Base-by-base conservation (phyloP, 2,888 invertebrate genomes). In the Dasysyrphus albostriatus region DNA sequence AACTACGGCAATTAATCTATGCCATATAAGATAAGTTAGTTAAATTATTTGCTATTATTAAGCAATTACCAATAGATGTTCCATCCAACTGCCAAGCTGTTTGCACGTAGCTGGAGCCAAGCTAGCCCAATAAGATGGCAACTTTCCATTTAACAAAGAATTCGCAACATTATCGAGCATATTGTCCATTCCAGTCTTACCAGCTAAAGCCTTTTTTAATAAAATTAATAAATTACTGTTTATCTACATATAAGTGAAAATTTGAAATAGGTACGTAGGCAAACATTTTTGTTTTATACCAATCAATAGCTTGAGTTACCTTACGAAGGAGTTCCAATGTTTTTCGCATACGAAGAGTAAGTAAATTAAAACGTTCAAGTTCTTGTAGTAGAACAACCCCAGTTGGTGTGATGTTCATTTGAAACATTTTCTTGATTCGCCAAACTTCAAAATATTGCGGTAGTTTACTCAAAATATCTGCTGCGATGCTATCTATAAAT, bases 131-230 rank as follows among this genome's bases (percentile, higher is more conserved):
- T 95, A 95, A 29, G 91, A 91, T 9, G 98, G 98, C 90, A 98
- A 93, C 89, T 95, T 95, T 5, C 98, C 98, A 92, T 98, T 98
- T 93, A 95, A 98, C 89, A 98, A 93, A 12, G 96, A 95, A 91
- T 94, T 94, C 0, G 97, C 95, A 37, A 98, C 96, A 91, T 96
- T 96, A 92, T 98, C 98, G 83, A 98, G 93, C 56, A 95, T 94
- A 24, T 94, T 94, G 92, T 98, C 97, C 98, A 98, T 98, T 65
- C 98, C 98, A 89, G 98, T 97, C 93, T 98, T 98, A 42, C 98
- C 98, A 5, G 96, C 96, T 77, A 98, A 93, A 0, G 98, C 98
- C 94, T 95, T 90, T 3, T 89, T 19, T 10, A 10, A 44, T n/a
- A 67, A 32, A 44, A n/a, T 5, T 8, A 47, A 8, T 9, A 16